Percentiles rank a stretch among this genome's conserved stretches.
Evolutionary conservation across 2,113 vertebrate species (phyloP).

Genomic region (Anhinga rufa): DNA sequence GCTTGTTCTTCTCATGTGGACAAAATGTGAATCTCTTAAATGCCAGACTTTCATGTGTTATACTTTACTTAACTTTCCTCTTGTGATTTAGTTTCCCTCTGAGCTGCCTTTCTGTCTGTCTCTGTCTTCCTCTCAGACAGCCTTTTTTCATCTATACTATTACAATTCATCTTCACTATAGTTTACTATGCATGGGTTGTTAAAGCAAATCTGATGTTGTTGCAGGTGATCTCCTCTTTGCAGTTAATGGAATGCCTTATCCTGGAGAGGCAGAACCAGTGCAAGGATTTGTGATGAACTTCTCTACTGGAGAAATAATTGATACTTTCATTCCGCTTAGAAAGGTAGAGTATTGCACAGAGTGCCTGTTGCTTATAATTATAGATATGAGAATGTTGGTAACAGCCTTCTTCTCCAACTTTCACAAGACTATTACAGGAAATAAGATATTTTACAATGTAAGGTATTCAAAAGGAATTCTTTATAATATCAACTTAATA

Average conservation of each 20-base stretch:
- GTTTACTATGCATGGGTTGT: not conserved
- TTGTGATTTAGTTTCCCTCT: not conserved
- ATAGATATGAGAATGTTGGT: not conserved
- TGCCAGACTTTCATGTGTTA: not conserved
- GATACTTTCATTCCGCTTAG: slow-evolving; percentile 84
- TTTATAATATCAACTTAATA: not conserved
- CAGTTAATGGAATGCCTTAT: slow-evolving; percentile 85
- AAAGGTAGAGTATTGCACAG: slow-evolving; percentile 75
- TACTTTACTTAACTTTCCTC: not conserved
- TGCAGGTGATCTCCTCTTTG: slow-evolving; percentile 87
- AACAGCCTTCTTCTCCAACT: not conserved
- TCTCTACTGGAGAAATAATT: slow-evolving; percentile 87
- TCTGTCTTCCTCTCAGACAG: not conserved
- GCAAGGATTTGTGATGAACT: slow-evolving; percentile 90
- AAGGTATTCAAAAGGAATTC: not conserved
- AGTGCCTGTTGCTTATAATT: not conserved
- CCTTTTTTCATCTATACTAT: not conserved
- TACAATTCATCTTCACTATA: not conserved
- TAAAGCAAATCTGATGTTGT: slow-evolving; percentile 7
- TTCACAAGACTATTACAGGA: not conserved
- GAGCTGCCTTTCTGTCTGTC: not conserved
- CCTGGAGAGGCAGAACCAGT: slow-evolving; percentile 71
- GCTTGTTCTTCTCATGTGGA: not conserved
- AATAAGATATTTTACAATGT: not conserved
- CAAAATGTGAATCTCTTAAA: not conserved